Conservation (phyloP, 2,113 vertebrate species). For the Agelaius tricolor region DNA sequence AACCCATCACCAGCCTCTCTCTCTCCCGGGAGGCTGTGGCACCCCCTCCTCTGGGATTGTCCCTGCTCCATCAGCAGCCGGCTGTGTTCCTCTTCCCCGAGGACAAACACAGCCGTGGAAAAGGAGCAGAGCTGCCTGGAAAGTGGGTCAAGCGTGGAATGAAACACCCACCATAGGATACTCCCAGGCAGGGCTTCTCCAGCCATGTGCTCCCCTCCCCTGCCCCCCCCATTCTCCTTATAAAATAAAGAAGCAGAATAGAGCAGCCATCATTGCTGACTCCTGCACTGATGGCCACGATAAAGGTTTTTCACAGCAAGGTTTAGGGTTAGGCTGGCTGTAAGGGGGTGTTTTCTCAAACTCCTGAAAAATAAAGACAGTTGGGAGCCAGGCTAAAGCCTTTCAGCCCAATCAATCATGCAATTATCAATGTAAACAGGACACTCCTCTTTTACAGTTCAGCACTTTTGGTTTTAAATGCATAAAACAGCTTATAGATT, state of each 20-base stretch:
- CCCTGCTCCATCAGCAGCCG: background rate
- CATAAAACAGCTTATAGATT: background rate
- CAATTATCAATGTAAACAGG: background rate
- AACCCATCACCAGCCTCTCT: background rate
- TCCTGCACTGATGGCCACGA: background rate
- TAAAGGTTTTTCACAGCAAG: background rate
- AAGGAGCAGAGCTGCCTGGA: background rate
- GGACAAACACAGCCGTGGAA: background rate
- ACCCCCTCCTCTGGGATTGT: background rate
- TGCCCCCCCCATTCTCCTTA: background rate
- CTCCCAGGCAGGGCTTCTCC: background rate
- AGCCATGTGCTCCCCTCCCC: rapidly evolving
- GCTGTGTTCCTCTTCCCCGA: background rate
- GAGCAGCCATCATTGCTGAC: background rate
- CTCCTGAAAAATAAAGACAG: background rate
- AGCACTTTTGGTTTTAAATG: background rate
- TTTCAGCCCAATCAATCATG: background rate
- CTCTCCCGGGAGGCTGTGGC: background rate
- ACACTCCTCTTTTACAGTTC: background rate
- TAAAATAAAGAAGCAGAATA: background rate
- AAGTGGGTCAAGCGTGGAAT: background rate
- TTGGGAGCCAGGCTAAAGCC: background rate
- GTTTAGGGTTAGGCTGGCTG: background rate
- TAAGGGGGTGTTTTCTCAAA: background rate
- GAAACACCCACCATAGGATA: background rate